phyloP scores from a whole-genome alignment of 2,113 vertebrate genomes.

The Sturnira hondurensis region DNA sequence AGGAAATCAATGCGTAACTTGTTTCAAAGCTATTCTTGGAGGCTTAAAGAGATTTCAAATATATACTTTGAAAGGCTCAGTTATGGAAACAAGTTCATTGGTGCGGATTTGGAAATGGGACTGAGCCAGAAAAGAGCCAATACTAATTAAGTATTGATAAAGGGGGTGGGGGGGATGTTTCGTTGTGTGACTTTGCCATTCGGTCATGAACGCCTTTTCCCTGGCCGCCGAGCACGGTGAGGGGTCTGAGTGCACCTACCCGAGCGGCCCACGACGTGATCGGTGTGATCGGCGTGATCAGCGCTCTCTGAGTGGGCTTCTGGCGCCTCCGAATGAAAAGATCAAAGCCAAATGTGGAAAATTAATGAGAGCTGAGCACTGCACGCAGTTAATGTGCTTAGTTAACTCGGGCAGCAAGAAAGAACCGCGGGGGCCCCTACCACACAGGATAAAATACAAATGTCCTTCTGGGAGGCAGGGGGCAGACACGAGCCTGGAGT shows the following conservation, averaged over 20 bases:
- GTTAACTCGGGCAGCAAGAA: conserved; percentile 22
- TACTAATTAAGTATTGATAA: conserved; percentile 42
- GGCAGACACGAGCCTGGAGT: fast-evolving
- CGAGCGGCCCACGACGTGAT: background rate
- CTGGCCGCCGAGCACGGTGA: background rate
- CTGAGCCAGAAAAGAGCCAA: background rate
- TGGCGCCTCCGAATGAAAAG: conserved; percentile 13
- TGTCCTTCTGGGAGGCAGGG: background rate
- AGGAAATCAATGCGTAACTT: conserved; percentile 53
- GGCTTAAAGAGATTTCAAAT: conserved; percentile 16
- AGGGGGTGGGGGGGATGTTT: background rate
- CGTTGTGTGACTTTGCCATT: background rate
- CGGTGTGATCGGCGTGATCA: fast-evolving
- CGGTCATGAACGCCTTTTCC: background rate
- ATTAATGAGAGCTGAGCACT: background rate
- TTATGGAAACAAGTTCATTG: background rate
- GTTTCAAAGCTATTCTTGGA: conserved; percentile 45
- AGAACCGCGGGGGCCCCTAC: background rate
- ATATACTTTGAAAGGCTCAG: conserved; percentile 8
- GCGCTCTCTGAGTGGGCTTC: background rate
- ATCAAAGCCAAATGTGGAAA: conserved; percentile 49
- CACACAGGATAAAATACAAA: background rate
- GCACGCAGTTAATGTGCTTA: background rate
- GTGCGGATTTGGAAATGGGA: background rate
- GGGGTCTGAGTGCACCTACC: background rate